Percentiles rank a stretch among this genome's conserved stretches.
These are phyloP conservation scores for Oligia fasciuncula DNA, from an alignment of 2,888 invertebrate species.

Conservation along the genomic window DNA sequence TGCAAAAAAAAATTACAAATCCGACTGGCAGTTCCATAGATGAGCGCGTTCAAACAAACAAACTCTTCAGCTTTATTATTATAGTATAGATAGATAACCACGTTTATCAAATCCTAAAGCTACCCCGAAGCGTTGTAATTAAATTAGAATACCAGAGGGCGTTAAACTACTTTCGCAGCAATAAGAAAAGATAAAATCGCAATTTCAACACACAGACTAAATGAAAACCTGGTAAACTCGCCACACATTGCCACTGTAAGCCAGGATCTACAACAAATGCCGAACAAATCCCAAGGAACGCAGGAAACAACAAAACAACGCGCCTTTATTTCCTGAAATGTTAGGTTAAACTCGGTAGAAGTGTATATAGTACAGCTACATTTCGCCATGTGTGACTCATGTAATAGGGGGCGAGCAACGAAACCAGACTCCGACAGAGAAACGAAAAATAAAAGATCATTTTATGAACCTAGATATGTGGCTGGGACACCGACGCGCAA, in stretches of 20 bases:
- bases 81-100: too few relatives aligned
- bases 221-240: not conserved
- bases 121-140: not conserved
- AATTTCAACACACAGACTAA: not conserved
- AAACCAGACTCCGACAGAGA: not conserved
- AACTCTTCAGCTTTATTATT: too few relatives aligned
- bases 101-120: not conserved
- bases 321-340: not conserved
- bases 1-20: too few relatives aligned
- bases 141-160: not conserved
- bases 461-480: not conserved
- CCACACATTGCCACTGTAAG: constrained; percentile 12
- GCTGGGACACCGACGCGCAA: too few relatives aligned
- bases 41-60: too few relatives aligned
- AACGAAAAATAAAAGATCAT: not conserved
- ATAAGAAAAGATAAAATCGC: not conserved
- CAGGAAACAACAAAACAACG: not conserved
- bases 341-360: not conserved
- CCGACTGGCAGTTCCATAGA: too few relatives aligned
- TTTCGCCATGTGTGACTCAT: not conserved
- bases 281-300: constrained; percentile 17
- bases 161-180: not conserved
- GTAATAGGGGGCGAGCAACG: not conserved
- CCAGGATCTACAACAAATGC: constrained; percentile 10
- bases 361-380: not conserved